phyloP scores from a whole-genome alignment of 1,140 invertebrate genomes.

The Bombus consobrinus region DNA sequence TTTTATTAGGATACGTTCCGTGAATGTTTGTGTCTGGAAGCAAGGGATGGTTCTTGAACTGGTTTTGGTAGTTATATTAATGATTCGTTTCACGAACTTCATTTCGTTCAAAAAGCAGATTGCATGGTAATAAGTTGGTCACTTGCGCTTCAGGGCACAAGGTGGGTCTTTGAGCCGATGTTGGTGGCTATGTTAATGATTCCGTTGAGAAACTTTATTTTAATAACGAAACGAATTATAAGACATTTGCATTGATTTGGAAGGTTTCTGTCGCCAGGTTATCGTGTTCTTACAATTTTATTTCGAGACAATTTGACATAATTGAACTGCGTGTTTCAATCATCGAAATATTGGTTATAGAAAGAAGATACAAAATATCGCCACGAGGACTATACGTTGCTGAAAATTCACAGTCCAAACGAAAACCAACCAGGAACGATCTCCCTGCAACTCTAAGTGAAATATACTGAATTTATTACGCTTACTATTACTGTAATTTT shows the following conservation, averaged over 20 bases:
- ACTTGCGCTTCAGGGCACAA: neutral
- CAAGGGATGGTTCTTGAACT: neutral
- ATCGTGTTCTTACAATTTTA: neutral
- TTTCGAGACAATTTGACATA: neutral
- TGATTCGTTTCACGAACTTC: neutral
- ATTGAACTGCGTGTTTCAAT: neutral
- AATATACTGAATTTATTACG: neutral
- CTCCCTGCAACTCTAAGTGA: too few relatives aligned
- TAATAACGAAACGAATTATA: neutral
- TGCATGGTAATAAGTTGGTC: neutral
- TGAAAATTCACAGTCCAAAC: too few relatives aligned
- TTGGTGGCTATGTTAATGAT: neutral
- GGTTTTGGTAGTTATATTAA: neutral
- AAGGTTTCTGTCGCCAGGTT: too few relatives aligned
- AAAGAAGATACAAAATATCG: neutral
- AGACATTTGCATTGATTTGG: neutral
- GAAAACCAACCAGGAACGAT: too few relatives aligned
- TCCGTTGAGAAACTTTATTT: neutral
- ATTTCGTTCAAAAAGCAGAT: neutral
- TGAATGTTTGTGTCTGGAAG: neutral
- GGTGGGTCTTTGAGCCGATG: too few relatives aligned
- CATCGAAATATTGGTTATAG: neutral
- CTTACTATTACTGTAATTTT: too few relatives aligned
- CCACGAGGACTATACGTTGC: too few relatives aligned
- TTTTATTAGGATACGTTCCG: neutral